These are phyloP conservation scores for Athalia rosae DNA, from an alignment of 2,888 invertebrate genomes.

Conservation along the genomic window DNA sequence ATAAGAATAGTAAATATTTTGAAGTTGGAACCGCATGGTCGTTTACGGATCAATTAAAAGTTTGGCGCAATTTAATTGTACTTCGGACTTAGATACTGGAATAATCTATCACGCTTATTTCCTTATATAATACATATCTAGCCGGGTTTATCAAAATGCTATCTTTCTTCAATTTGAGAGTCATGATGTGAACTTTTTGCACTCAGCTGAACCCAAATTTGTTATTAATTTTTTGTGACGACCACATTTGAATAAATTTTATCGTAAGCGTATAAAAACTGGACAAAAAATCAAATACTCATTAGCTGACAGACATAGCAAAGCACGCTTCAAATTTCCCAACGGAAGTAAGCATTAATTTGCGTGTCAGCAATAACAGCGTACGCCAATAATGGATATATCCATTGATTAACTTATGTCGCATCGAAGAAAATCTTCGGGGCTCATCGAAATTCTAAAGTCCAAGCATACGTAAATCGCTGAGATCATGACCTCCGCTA, in stretches of 20 bases:
- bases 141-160: neutral
- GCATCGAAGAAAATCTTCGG: neutral
- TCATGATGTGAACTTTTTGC: conserved; percentile 5
- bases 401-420: neutral
- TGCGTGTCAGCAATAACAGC: too few species aligned
- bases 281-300: too few species aligned
- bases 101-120: conserved; percentile 3
- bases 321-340: too few species aligned
- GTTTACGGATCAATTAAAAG: conserved; percentile 6
- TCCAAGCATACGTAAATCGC: conserved; percentile 26
- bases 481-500: conserved; percentile 10
- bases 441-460: conserved; percentile 39
- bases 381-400: too few species aligned
- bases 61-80: conserved; percentile 21
- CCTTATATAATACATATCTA: conserved; percentile 10
- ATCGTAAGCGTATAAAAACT: neutral
- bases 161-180: conserved; percentile 2
- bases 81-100: conserved; percentile 8
- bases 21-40: neutral
- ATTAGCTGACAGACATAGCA: too few species aligned
- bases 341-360: too few species aligned
- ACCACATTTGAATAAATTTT: neutral
- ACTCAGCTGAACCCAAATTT: neutral
- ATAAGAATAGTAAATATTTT: conserved; percentile 4
- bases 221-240: conserved; percentile 5